Evolutionary conservation across 1,140 invertebrate genomes (phyloP), one percentile per base, ranked within the genome.

Genomic region (Asobara japonica): DNA sequence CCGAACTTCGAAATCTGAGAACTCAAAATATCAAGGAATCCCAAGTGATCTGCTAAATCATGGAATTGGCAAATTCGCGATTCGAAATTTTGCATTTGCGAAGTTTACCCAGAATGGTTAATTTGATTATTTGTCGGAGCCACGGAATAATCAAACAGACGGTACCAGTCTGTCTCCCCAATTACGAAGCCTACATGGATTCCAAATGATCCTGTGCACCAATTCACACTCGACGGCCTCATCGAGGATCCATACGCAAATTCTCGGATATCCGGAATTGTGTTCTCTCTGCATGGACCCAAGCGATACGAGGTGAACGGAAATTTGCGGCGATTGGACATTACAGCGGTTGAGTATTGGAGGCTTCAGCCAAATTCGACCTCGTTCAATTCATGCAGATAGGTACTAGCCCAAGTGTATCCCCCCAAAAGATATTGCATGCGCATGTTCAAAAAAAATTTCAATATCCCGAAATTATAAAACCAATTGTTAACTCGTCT

Each of bases 101-200:
- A 27, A 25, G n/a, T 56, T 56, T 22, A 22, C 51, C 11, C 18
- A 4, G 51, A 22, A 25, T 25, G 22, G 20, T 56, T 56, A 56
- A 56, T 56, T 56, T 22, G 51, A 56, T 56, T 56, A 56, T 56
- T 56, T 56, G 51, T 56, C 22, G 51, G 25, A 56, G 51, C 51
- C 51, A 56, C 22, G 10, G 20, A 25, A 56, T 13, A 11, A 22
- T 56, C 51, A 56, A 56, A 56, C 22, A 56, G 25, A 56, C 51
- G 22, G 20, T 20, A 25, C 36, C 13, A 45, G 41, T 56, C 51
- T 56, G 20, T 56, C 22, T 51, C 51, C 22, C 1, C 1, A 56
- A 25, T 56, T 56, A 1, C 51, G 25, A 25, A 13, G 3, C 51
- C 22, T 22, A 10, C 25, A 56, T 25, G 51, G 22, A 25, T 56